A percentile compares a stretch with the other conserved stretches of the same genome.
These are phyloP conservation scores for Dromaius novaehollandiae DNA, from an alignment of 2,113 vertebrate genomes.

Conservation along the genomic window DNA sequence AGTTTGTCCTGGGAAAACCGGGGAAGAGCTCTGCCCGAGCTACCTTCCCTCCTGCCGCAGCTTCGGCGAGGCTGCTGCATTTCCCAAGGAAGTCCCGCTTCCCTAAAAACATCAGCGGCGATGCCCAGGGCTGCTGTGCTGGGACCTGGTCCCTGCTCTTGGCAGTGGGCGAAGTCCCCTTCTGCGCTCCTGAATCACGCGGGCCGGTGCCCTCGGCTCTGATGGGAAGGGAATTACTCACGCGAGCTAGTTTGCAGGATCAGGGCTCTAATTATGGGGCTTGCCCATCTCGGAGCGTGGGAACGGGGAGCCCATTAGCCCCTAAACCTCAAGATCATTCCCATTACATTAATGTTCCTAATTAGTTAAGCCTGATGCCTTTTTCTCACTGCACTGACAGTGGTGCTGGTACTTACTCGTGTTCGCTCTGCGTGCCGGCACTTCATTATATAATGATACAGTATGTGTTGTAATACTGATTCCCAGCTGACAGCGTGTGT, in stretches of 20 bases:
- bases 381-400: background rate
- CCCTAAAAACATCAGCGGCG: too few species aligned
- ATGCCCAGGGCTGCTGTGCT: too few species aligned
- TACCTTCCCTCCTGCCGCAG: background rate
- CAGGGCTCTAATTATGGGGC: slow-evolving; percentile 35
- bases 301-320: slow-evolving; percentile 15
- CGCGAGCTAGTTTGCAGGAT: background rate
- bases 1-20: background rate
- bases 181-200: background rate
- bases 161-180: fast-evolving
- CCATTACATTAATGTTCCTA: background rate
- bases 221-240: background rate
- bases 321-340: slow-evolving; percentile 33
- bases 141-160: fast-evolving
- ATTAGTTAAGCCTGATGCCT: slow-evolving; percentile 19
- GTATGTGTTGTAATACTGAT: background rate
- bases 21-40: background rate
- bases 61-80: fast-evolving
- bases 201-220: background rate
- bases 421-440: background rate
- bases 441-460: slow-evolving; percentile 15
- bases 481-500: background rate
- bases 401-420: background rate
- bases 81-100: background rate
- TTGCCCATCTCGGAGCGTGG: background rate